phyloP scores from a whole-genome alignment of 2,113 vertebrate species.

The Sisor rabdophorus region DNA sequence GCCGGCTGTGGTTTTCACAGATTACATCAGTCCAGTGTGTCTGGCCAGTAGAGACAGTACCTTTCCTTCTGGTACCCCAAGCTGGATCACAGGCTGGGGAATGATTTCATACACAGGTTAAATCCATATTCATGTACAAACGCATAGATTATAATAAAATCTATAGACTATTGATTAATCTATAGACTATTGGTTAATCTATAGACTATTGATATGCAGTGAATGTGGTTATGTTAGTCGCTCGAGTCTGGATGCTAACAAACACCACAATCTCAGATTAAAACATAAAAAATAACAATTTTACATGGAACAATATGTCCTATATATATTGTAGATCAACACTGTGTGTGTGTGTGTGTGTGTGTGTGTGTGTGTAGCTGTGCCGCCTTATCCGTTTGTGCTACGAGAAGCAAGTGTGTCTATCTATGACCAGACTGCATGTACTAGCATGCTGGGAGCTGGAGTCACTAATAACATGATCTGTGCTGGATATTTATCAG shows the following conservation, averaged over 20 bases:
- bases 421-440: background rate
- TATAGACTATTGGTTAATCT: too few species aligned
- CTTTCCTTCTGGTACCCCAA: slow-evolving; percentile 16
- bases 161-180: too few species aligned
- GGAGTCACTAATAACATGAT: slow-evolving; percentile 37
- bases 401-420: slow-evolving; percentile 27
- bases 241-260: too few species aligned
- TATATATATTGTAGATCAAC: background rate
- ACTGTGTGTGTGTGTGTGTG: background rate
- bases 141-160: too few species aligned
- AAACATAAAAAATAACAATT: too few species aligned
- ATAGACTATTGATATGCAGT: too few species aligned
- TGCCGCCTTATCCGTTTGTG: slow-evolving; percentile 11
- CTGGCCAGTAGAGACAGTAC: slow-evolving; percentile 60
- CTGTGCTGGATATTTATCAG: slow-evolving; percentile 31
- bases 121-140: background rate
- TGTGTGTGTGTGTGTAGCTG: slow-evolving; percentile 18
- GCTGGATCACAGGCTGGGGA: slow-evolving; percentile 71
- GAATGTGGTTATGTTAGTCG: too few species aligned
- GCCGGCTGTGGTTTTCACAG: slow-evolving; percentile 16
- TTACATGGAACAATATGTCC: too few species aligned
- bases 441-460: slow-evolving; percentile 7
- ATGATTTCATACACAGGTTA: background rate
- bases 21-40: slow-evolving; percentile 66
- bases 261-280: background rate